These are phyloP conservation scores for Anguilla pacifica DNA, from an alignment of 2,797 vertebrate genomes.

Conservation along the genomic window DNA sequence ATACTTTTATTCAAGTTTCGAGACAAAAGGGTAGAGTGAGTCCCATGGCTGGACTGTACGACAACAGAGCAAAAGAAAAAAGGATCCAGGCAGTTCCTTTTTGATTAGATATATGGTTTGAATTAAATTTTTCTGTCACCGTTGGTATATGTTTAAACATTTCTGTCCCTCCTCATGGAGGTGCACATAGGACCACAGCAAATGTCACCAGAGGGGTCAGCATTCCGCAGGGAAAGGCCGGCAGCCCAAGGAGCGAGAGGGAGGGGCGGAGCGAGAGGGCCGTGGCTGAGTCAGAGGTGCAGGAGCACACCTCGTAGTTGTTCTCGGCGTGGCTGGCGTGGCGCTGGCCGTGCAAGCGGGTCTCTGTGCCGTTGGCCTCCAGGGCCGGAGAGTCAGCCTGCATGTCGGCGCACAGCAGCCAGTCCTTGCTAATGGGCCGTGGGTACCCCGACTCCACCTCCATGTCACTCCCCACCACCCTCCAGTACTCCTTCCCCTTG, in stretches of 20 bases:
- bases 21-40: neutral
- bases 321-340: slow-evolving; percentile 80
- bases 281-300: slow-evolving; percentile 76
- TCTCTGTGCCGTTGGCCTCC: slow-evolving; percentile 68
- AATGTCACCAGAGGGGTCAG: slow-evolving; percentile 63
- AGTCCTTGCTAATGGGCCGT: slow-evolving; percentile 85
- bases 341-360: slow-evolving; percentile 69
- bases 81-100: neutral
- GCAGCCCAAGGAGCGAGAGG: slow-evolving; percentile 58
- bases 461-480: slow-evolving; percentile 81
- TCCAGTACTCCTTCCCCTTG: slow-evolving; percentile 92
- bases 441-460: slow-evolving; percentile 84
- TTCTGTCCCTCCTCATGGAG: slow-evolving; percentile 45
- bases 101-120: neutral
- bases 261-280: slow-evolving; percentile 50
- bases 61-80: slow-evolving; percentile 7
- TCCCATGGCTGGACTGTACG: neutral
- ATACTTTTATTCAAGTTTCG: slow-evolving; percentile 1
- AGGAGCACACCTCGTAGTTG: slow-evolving; percentile 89
- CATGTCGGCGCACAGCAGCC: slow-evolving; percentile 86
- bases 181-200: slow-evolving; percentile 38
- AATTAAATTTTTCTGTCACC: slow-evolving; percentile 25
- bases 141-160: slow-evolving; percentile 22
- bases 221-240: slow-evolving; percentile 33
- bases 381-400: slow-evolving; percentile 73